A percentile compares a stretch with the other conserved stretches of the same genome.
These are phyloP conservation scores for Setophaga kirtlandii DNA, from an alignment of 2,113 vertebrate species.

Conservation along the genomic window DNA sequence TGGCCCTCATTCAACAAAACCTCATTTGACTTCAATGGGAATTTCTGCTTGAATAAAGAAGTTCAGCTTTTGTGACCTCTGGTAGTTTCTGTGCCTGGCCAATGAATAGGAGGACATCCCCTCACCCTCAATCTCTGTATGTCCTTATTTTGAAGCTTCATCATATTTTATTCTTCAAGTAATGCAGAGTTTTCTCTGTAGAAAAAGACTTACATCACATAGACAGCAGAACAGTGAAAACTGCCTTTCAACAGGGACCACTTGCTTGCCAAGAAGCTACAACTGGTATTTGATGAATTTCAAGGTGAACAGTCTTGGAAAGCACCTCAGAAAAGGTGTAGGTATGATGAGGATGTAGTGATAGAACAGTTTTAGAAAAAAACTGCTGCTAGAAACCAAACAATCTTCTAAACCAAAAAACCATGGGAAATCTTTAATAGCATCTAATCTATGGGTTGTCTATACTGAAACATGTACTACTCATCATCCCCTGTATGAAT, in stretches of 20 bases:
- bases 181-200: background rate
- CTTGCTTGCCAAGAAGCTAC: background rate
- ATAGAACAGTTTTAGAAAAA: background rate
- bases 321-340: background rate
- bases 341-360: background rate
- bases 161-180: background rate
- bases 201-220: background rate
- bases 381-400: background rate
- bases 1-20: constrained; percentile 8
- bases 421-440: background rate
- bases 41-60: constrained; percentile 1
- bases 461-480: background rate
- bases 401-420: background rate
- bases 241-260: background rate
- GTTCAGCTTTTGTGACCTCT: constrained; percentile 30
- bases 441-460: background rate
- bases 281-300: background rate
- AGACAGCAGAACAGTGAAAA: background rate
- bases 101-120: background rate
- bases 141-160: background rate
- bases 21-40: constrained; percentile 12
- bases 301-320: background rate
- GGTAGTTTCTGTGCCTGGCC: background rate
- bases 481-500: background rate
- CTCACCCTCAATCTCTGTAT: background rate